Conservation (phyloP, 2,797 vertebrate species). For the Cephalopachus bancanus region DNA sequence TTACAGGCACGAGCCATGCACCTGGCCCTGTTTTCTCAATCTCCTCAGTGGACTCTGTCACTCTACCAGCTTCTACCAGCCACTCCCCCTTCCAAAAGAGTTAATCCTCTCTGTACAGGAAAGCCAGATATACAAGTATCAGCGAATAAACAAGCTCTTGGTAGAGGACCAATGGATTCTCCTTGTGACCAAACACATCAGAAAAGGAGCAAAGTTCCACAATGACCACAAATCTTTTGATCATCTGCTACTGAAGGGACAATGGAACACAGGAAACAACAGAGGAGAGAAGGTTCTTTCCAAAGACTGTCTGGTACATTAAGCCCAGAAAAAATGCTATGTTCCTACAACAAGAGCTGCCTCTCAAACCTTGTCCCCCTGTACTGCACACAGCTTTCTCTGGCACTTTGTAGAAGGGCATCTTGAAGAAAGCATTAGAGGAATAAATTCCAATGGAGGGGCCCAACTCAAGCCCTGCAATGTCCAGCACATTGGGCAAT, state of each 20-base stretch:
- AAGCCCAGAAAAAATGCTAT: neutral
- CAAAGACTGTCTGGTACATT: fast-evolving
- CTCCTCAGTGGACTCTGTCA: neutral
- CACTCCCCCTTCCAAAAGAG: neutral
- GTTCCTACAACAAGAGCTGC: neutral
- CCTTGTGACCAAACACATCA: neutral
- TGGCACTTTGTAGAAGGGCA: neutral
- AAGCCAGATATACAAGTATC: neutral
- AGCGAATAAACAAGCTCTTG: neutral
- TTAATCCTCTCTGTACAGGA: neutral
- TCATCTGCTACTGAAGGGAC: no score
- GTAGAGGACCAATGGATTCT: neutral
- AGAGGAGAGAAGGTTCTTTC: neutral
- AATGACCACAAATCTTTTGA: neutral
- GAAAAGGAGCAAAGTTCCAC: neutral
- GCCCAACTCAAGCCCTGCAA: neutral
- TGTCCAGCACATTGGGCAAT: fast-evolving
- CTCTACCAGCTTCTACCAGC: neutral
- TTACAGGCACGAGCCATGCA: no score
- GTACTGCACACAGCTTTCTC: neutral
- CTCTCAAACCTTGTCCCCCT: neutral
- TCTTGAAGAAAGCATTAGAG: neutral
- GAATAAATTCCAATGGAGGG: neutral
- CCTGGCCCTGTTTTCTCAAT: neutral
- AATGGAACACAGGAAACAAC: neutral